Conservation (phyloP, 2,888 invertebrate species). For the Hydrotaea diabolus region DNA sequence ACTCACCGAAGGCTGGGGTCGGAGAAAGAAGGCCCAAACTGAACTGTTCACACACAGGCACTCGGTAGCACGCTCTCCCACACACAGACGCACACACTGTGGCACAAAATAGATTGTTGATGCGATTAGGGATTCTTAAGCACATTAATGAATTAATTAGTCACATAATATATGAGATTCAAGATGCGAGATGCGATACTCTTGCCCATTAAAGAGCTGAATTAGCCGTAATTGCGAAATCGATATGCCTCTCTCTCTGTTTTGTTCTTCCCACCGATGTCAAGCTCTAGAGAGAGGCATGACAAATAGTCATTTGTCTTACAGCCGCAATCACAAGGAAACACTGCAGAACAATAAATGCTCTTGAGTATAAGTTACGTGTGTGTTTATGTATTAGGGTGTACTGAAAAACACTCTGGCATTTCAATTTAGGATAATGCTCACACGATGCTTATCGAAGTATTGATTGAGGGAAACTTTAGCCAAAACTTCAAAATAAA, state of each 20-base stretch:
- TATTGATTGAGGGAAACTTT: no score
- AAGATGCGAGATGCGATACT: not conserved
- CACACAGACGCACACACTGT: not conserved
- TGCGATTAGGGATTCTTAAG: constrained; percentile 10
- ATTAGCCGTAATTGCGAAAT: constrained; percentile 10
- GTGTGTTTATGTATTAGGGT: no score
- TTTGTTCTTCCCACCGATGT: no score
- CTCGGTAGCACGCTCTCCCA: not conserved
- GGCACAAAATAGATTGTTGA: not conserved
- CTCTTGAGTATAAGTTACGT: not conserved
- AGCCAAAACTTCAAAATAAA: no score
- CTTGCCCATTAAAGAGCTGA: not conserved
- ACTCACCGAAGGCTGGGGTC: not conserved
- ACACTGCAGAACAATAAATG: not conserved
- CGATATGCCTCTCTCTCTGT: not conserved
- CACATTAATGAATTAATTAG: constrained; percentile 26
- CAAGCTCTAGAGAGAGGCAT: not conserved
- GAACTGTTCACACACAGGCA: not conserved
- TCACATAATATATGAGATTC: not conserved
- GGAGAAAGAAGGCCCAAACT: not conserved
- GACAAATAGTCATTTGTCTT: not conserved
- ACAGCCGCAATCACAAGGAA: not conserved
- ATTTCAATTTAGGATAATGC: no score
- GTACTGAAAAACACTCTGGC: no score
- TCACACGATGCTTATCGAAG: no score